Conservation (phyloP, 2,888 invertebrate species). For the Helleia helle region DNA sequence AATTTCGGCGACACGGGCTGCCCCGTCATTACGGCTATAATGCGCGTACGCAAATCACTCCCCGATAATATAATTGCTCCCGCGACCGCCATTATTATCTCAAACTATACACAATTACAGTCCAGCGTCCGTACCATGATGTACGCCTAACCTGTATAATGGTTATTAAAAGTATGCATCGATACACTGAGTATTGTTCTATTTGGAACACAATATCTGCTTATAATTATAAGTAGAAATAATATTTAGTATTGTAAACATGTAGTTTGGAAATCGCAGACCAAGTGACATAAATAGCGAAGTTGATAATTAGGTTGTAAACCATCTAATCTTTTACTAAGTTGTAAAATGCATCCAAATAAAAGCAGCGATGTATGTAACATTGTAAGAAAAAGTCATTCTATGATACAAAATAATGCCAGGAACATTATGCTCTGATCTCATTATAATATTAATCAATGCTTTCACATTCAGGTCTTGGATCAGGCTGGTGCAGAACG, state of each 20-base stretch:
- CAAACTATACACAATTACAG: slow-evolving; percentile 59
- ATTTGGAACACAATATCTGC: no score
- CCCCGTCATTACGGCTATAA: slow-evolving; percentile 23
- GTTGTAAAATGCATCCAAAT: no score
- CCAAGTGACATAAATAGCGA: no score
- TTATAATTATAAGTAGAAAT: no score
- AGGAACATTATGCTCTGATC: slow-evolving; percentile 36
- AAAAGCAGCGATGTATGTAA: slow-evolving; percentile 6
- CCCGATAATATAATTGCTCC: slow-evolving; percentile 49
- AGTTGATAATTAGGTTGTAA: no score
- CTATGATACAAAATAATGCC: no score
- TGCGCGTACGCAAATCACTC: slow-evolving; percentile 28
- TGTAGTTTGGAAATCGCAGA: no score
- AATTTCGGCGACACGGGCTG: slow-evolving; percentile 7
- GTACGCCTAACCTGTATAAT: no score
- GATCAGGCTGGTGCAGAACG: slow-evolving; percentile 37
- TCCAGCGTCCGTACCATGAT: slow-evolving; percentile 23
- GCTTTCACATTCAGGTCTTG: slow-evolving; percentile 39
- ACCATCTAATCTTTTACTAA: no score
- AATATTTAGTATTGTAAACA: no score
- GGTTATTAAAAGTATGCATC: no score
- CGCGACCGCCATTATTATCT: slow-evolving; percentile 46
- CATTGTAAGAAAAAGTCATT: slow-evolving; percentile 8
- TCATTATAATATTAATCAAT: slow-evolving; percentile 69
- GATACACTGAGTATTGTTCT: no score